Evolutionary conservation across 2,888 invertebrate genomes (phyloP).

Genomic region (Polydrusus cervinus): DNA sequence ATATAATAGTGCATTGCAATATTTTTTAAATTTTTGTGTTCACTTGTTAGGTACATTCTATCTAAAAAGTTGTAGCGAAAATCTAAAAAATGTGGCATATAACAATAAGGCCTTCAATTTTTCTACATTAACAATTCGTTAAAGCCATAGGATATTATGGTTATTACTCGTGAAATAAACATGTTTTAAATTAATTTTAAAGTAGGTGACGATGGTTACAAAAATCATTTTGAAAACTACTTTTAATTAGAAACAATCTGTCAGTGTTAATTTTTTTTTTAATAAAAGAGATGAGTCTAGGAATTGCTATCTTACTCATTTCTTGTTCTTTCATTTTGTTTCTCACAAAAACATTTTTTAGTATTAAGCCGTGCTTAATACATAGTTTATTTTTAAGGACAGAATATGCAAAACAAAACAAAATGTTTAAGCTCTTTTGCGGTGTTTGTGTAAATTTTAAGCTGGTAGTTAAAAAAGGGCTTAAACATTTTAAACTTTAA

Average conservation of each 20-base stretch:
- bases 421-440: background rate
- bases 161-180: background rate
- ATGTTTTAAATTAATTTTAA: conserved; percentile 7
- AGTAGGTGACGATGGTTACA: conserved; percentile 11
- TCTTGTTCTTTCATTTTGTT: background rate
- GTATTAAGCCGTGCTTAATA: no score
- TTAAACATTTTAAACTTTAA: no score
- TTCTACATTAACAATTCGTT: background rate
- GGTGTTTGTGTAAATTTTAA: background rate
- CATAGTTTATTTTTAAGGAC: background rate
- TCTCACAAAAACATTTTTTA: no score
- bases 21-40: no score
- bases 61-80: no score
- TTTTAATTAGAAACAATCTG: conserved; percentile 13
- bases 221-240: background rate
- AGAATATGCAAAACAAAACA: background rate
- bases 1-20: no score
- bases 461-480: no score
- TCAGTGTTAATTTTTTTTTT: background rate
- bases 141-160: conserved; percentile 3
- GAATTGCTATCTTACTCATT: conserved; percentile 8
- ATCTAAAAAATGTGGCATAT: no score
- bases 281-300: conserved; percentile 1
- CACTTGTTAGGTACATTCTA: no score
- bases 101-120: no score